Base-by-base conservation (phyloP, 2,113 vertebrate species). In the Sitta europaea region DNA sequence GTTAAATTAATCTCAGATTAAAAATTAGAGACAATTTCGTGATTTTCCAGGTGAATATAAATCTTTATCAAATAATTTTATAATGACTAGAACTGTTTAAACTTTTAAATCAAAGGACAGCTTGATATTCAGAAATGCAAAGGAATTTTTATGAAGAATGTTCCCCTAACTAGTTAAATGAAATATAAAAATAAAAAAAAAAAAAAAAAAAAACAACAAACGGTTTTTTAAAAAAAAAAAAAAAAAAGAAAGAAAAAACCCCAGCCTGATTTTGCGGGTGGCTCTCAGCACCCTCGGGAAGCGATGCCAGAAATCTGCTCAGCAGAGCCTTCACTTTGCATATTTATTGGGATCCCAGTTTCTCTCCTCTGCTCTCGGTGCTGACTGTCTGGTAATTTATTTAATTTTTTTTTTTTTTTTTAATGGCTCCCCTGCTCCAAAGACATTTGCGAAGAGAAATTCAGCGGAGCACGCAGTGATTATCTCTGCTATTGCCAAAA, bases 251-350 rank as follows among this genome's bases (percentile, higher is more conserved):
- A 42, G 17, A 29, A 36, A 86, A 28, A 35, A 27, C 11, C 24
- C 11, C 38, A 82, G 78, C 40, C 70, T 38, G 78, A 20, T 91
- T 93, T 59, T 94, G 81, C 84, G 33, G 71, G 92, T 42, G 55
- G 96, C 91, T 96, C 93, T 98, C 98, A 98, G 98, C 97, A 98
- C 94, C 97, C 98, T 95, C 92, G 96, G 93, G 97, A 97, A 97
- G 97, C 96, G 96, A 95, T 97, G 97, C 97, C 97, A 95, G 92
- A 96, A 97, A 90, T 98, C 80, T 96, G 98, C 94, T 96, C 95
- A 92, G 93, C 96, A 95, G 96, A 98, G 94, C 97, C 97, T 97
- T 98, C 96, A 98, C 98, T 98, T 98, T 97, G 98, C 99, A 98
- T 98, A 97, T 98, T 98, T 98, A 98, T 98, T 92, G 98, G 97